Conservation (phyloP, 2,113 vertebrate genomes). For the Scartelaos histophorus region DNA sequence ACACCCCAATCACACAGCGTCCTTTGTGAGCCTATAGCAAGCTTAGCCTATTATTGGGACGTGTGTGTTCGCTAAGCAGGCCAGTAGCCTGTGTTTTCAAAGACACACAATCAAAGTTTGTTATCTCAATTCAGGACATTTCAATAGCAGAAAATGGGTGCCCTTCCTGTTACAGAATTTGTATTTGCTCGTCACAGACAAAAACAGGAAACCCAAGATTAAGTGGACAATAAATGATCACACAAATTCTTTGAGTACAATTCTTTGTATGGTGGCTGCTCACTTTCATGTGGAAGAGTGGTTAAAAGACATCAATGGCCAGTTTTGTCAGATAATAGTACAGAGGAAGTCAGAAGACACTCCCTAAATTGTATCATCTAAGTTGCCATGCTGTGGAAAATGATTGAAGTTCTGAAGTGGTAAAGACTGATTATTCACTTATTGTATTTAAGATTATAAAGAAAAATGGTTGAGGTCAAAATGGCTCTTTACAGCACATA, state of each 20-base stretch:
- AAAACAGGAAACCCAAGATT: slow-evolving; percentile 39
- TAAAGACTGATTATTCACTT: not conserved
- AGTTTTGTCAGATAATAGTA: not conserved
- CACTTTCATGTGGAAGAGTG: slow-evolving; percentile 7
- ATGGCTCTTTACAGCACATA: slow-evolving; percentile 44
- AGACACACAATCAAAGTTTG: not conserved
- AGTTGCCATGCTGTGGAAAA: slow-evolving; percentile 15
- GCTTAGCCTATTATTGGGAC: slow-evolving; percentile 27
- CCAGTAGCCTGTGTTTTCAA: not conserved
- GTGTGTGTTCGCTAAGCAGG: not conserved
- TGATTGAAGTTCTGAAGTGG: slow-evolving; percentile 2
- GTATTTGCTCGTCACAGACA: slow-evolving; percentile 21
- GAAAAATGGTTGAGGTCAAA: slow-evolving; percentile 36
- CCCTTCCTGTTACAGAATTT: slow-evolving; percentile 47
- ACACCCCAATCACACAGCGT: slow-evolving; percentile 14
- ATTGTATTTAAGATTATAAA: slow-evolving; percentile 13
- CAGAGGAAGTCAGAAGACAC: slow-evolving; percentile 1
- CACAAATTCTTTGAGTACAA: slow-evolving; percentile 15
- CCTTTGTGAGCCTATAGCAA: slow-evolving; percentile 47
- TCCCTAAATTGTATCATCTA: slow-evolving; percentile 22
- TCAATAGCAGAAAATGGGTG: slow-evolving; percentile 11
- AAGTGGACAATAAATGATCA: slow-evolving; percentile 23
- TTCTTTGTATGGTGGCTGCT: slow-evolving; percentile 1
- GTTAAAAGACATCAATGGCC: not conserved
- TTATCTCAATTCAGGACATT: slow-evolving; percentile 23